Percentiles rank a stretch among this genome's conserved stretches.
phyloP scores from a whole-genome alignment of 2,113 vertebrate genomes.

The Pimephales promelas region DNA sequence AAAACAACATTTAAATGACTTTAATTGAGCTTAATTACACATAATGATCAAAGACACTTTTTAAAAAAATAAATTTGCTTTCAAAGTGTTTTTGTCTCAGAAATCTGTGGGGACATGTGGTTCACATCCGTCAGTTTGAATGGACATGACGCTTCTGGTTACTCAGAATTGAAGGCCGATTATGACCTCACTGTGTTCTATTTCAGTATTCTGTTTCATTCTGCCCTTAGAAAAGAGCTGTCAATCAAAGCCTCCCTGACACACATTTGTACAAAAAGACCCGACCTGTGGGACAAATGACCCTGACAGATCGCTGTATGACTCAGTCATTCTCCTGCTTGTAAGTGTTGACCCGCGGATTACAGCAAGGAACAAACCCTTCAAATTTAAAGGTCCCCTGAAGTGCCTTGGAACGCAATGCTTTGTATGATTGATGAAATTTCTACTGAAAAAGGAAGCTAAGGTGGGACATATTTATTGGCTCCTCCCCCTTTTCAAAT shows the following conservation, averaged over 20 bases:
- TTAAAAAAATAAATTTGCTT: no score
- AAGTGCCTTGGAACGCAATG: no score
- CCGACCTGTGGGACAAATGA: slow-evolving; percentile 43
- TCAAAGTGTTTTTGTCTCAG: not conserved
- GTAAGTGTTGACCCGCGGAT: slow-evolving; percentile 29
- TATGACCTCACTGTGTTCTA: no score
- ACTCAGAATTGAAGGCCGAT: no score
- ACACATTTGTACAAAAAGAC: slow-evolving; percentile 44
- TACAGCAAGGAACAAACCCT: slow-evolving; percentile 12
- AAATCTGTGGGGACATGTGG: not conserved
- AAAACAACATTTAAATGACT: not conserved
- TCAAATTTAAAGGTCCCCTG: not conserved
- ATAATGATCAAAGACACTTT: not conserved
- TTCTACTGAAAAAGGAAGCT: no score
- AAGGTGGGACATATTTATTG: no score
- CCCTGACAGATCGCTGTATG: slow-evolving; percentile 36
- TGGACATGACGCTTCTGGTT: slow-evolving; percentile 4
- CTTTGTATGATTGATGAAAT: no score
- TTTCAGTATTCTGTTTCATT: slow-evolving; percentile 39
- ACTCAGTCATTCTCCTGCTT: slow-evolving; percentile 42
- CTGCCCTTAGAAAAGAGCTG: slow-evolving; percentile 43
- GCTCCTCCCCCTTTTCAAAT: no score
- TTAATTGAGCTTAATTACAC: not conserved
- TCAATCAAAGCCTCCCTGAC: slow-evolving; percentile 47
- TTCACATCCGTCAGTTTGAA: slow-evolving; percentile 31